Evolutionary conservation across 2,113 vertebrate species (phyloP).

Genomic region (Sinocyclocheilus rhinocerous): DNA sequence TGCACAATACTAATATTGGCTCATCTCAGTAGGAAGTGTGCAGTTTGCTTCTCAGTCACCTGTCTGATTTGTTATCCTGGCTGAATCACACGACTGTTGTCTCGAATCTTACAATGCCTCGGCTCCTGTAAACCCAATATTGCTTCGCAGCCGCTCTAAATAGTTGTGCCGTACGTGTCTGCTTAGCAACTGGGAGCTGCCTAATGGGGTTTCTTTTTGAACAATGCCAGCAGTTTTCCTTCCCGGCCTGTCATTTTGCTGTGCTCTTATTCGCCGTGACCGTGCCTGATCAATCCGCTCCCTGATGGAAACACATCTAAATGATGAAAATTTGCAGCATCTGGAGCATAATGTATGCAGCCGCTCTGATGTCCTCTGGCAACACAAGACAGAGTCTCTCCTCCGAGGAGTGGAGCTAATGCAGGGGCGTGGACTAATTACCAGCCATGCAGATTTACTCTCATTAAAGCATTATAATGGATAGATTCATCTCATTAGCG

Average conservation of each 20-base stretch:
- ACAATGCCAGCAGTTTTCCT: slow-evolving; percentile 4
- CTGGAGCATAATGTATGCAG: slow-evolving; percentile 65
- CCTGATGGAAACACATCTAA: slow-evolving; percentile 55
- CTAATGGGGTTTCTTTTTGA: slow-evolving; percentile 29
- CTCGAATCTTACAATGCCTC: background rate
- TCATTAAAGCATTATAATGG: slow-evolving; percentile 66
- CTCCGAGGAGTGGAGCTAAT: slow-evolving; percentile 64
- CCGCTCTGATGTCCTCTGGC: slow-evolving; percentile 56
- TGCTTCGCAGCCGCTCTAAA: slow-evolving; percentile 6
- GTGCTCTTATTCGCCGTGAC: slow-evolving; percentile 47
- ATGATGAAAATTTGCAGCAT: slow-evolving; percentile 62
- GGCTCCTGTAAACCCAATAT: background rate
- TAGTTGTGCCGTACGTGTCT: slow-evolving; percentile 1
- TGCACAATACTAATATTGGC: background rate
- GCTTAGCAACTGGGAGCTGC: slow-evolving; percentile 35
- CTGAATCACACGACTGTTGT: slow-evolving; percentile 37
- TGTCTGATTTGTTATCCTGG: slow-evolving; percentile 23
- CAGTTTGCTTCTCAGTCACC: slow-evolving; percentile 1
- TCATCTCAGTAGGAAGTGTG: background rate
- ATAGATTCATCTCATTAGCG: slow-evolving; percentile 69
- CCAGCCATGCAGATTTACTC: slow-evolving; percentile 63
- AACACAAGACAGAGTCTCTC: slow-evolving; percentile 44
- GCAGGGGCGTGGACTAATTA: slow-evolving; percentile 67
- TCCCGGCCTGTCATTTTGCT: slow-evolving; percentile 52
- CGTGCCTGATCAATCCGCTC: slow-evolving; percentile 58